A percentile compares a stretch with the other conserved stretches of the same genome.
Conservation (phyloP, 2,113 vertebrate genomes). For the Picathartes gymnocephalus region DNA sequence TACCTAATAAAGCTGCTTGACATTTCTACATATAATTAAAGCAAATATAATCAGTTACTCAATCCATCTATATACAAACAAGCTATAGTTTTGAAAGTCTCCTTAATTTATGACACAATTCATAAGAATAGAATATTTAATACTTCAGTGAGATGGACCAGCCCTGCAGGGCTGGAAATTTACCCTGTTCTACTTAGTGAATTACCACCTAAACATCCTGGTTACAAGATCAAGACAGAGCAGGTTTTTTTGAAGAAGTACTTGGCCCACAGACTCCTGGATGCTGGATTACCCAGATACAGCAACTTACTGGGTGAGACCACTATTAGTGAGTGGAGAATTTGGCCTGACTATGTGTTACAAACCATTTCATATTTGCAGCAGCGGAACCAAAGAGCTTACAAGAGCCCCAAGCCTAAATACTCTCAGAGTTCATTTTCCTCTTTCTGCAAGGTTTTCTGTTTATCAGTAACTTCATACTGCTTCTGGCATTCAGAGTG, state of each 20-base stretch:
- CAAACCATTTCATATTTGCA: background rate
- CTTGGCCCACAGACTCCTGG: background rate
- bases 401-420: background rate
- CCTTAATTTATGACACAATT: background rate
- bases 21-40: conserved; percentile 6
- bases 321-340: background rate
- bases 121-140: background rate
- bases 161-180: background rate
- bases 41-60: conserved; percentile 1
- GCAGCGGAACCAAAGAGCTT: background rate
- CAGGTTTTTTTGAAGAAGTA: background rate
- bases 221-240: background rate
- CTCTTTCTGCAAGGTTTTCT: background rate
- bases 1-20: background rate
- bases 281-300: background rate
- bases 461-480: background rate
- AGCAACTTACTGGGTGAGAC: background rate
- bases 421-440: background rate
- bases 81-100: background rate
- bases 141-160: background rate
- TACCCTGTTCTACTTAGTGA: background rate
- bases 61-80: background rate
- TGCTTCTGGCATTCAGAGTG: background rate
- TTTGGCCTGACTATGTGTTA: background rate
- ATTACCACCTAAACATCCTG: background rate